A percentile compares a stretch with the other conserved stretches of the same genome.
Conservation (phyloP, 2,113 vertebrate genomes). For the Indicator indicator region DNA sequence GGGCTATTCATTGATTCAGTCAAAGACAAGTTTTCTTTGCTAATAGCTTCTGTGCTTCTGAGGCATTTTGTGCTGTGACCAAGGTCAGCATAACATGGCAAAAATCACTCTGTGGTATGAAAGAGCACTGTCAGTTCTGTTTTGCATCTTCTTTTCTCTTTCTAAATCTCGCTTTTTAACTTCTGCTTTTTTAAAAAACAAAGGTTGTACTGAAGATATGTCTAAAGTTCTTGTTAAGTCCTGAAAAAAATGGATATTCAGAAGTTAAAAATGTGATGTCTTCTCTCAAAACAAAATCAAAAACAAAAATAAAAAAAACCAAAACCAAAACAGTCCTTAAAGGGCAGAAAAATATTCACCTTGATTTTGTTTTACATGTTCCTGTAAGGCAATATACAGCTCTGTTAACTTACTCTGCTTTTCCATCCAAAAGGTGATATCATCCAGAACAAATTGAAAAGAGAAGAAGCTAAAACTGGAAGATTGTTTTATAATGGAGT, state of each 20-base stretch:
- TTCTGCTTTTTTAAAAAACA: neutral
- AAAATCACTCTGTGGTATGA: neutral
- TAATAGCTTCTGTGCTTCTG: slow-evolving; percentile 16
- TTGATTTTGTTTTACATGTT: neutral
- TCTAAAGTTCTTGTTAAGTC: neutral
- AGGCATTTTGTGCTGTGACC: neutral
- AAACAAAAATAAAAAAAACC: no score
- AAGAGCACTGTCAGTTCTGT: neutral
- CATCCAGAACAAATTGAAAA: neutral
- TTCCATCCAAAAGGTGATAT: neutral
- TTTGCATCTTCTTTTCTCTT: neutral
- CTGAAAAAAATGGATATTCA: neutral
- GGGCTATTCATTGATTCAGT: neutral
- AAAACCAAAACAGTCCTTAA: neutral
- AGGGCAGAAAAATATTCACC: neutral
- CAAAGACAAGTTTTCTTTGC: slow-evolving; percentile 43
- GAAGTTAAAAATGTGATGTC: neutral
- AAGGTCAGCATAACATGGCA: slow-evolving; percentile 21
- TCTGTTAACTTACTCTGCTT: neutral
- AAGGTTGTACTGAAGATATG: neutral
- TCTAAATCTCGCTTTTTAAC: neutral
- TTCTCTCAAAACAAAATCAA: neutral
- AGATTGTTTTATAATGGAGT: neutral
- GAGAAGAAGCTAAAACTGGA: neutral
- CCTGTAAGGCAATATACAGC: neutral